phyloP scores from a whole-genome alignment of 1,140 invertebrate species.

The Drosophila carrolli region DNA sequence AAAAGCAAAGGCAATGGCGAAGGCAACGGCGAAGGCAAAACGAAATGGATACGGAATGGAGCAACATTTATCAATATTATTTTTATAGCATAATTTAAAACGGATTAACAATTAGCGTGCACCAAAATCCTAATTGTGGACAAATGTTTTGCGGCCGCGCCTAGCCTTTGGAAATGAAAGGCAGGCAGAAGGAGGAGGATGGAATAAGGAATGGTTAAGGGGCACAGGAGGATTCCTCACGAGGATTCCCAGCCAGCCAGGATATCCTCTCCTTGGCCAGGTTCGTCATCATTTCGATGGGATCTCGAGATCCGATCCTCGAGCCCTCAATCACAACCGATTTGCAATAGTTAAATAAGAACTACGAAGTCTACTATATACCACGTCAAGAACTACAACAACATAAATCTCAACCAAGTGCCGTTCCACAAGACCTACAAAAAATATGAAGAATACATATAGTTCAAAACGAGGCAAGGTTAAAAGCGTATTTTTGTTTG shows the following conservation, averaged over 20 bases:
- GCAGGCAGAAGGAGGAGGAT: background rate
- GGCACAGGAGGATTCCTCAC: background rate
- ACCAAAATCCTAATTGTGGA: slow-evolving; percentile 49
- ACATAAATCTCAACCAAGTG: slow-evolving; percentile 62
- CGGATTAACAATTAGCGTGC: slow-evolving; percentile 54
- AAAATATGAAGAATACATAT: slow-evolving; percentile 34
- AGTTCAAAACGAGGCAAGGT: slow-evolving; percentile 39
- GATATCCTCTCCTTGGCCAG: background rate
- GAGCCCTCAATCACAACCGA: slow-evolving; percentile 4
- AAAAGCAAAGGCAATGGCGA: background rate
- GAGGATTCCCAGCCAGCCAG: slow-evolving; percentile 1
- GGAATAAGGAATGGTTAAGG: slow-evolving; percentile 11
- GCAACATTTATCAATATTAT: slow-evolving; percentile 71
- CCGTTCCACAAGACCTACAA: slow-evolving; percentile 56
- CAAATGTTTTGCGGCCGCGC: slow-evolving; percentile 31
- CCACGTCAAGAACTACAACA: slow-evolving; percentile 26
- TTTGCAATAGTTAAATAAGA: slow-evolving; percentile 10
- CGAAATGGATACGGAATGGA: slow-evolving; percentile 26
- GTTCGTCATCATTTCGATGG: slow-evolving; percentile 2
- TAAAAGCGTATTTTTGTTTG: slow-evolving; percentile 37
- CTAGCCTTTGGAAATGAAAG: slow-evolving; percentile 9
- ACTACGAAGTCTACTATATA: slow-evolving; percentile 5
- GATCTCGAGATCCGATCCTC: background rate
- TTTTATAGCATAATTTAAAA: slow-evolving; percentile 74
- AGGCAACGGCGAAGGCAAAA: slow-evolving; percentile 1